phyloP scores from a whole-genome alignment of 35 echinoderm and acorn worm species.

The Lytechinus variegatus region DNA sequence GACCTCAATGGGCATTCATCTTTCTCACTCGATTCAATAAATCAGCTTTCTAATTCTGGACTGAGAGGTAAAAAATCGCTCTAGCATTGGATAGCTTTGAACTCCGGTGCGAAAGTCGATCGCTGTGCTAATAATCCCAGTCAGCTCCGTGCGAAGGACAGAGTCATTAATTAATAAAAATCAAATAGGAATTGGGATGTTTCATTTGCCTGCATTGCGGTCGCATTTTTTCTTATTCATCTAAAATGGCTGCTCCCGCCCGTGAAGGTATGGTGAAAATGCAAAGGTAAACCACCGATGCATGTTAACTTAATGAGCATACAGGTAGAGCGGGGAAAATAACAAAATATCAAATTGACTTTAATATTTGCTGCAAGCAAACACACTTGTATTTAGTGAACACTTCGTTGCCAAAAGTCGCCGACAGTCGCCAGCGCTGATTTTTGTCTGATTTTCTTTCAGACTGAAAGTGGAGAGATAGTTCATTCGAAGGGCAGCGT shows the following conservation, averaged over 20 bases:
- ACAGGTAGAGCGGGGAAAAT: background rate
- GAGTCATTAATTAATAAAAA: background rate
- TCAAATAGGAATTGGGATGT: conserved; percentile 4
- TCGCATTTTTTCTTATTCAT: background rate
- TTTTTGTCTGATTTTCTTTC: background rate
- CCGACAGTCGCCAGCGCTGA: background rate
- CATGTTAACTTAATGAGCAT: background rate
- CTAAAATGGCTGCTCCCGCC: background rate
- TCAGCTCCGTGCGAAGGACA: background rate
- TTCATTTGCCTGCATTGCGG: background rate
- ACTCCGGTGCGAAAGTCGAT: background rate
- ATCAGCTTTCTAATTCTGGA: background rate
- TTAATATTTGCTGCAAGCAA: conserved; percentile 17
- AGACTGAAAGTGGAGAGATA: background rate
- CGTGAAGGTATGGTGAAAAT: background rate
- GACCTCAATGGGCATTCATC: background rate
- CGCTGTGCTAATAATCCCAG: background rate
- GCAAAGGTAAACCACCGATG: background rate
- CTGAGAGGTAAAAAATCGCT: background rate
- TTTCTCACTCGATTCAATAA: background rate
- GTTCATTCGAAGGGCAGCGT: conserved; percentile 23
- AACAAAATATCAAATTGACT: conserved; percentile 6
- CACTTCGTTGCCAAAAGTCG: background rate
- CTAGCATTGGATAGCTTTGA: background rate
- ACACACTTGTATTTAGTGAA: conserved; percentile 15